Base-by-base conservation (phyloP, 2,113 vertebrate species). In the Paramormyrops kingsleyae region DNA sequence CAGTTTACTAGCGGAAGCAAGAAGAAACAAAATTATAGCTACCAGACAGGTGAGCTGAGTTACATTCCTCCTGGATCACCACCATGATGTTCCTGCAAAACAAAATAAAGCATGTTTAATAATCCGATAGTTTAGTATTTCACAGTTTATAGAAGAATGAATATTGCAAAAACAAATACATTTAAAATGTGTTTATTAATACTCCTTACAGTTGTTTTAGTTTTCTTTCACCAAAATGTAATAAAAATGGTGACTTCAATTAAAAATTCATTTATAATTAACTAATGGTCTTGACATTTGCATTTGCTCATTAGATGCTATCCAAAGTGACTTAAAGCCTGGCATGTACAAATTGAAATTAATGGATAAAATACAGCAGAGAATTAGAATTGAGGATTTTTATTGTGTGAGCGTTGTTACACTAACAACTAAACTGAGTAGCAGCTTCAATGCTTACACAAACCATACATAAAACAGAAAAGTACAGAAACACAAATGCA, bases 241-340 rank as follows among this genome's bases (percentile, higher is more conserved):
- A 35, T 35, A 74, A 35, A 39, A 66, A 74, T 31, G 70, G 13
- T 13, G 31, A 74, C 13, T 13, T 31, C 70, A 74, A 15, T 74
- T 74, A 74, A 52, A 87, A 39, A 91, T 92, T 90, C 56, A 91
- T 56, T 90, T 85, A 12, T 91, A 90, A 91, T 87, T 87, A 88
- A 90, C 70, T 74, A 35, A 74, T 74, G 31, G 10, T 74, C 31
- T 74, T 74, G 70, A 74, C 70, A 74, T 74, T 74, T 74, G 31
- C 31, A 74, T 74, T 35, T 74, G 70, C 27, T 7, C 10, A 74
- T 74, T 74, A 35, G 31, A 17, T 74, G 9, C 2, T 74, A 17
- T 74, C n/a, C 12, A 74, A 74, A 5, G 31, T 13, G 15, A 15
- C 66, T 74, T 74, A 31, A 27, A 74, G 31, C 27, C 10, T 35